Evolutionary conservation across 2,797 vertebrate species (phyloP), one percentile per base, ranked within the genome.

Genomic region (Acanthurus tractus): DNA sequence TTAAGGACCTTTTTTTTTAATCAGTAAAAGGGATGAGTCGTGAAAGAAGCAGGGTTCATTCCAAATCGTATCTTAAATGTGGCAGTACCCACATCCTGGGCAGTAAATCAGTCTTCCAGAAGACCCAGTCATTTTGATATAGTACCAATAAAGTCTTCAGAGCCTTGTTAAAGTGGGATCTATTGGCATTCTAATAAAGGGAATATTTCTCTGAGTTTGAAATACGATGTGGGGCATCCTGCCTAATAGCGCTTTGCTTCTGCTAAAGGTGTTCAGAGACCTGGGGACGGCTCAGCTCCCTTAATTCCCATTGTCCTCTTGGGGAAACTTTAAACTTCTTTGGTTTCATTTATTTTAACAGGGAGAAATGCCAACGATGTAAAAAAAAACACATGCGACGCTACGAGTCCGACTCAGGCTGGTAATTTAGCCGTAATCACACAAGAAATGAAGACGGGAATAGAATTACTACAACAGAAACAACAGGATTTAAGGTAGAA

Each of bases 161-260:
- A 82, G 88, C 53, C 77, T 79, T 70, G 83, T 86, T 85, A 75
- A 82, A 86, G 63, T 67, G 65, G 74, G 77, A 81, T 71, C 59
- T 76, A 79, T 75, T 85, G 84, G 84, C 78, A 68, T 90, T 87
- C 42, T 62, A 68, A 78, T 89, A 80, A 76, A 88, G 81, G 63
- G 76, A 70, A 79, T 78, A 79, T 85, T 77, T 78, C 48, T 68
- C 38, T 7, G 14, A 57, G 63, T 76, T 63, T 84, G 73, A 91
- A 84, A 84, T 78, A 79, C 15, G 65, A 83, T 38, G 48, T 66
- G 52, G 62, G 66, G 53, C 79, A 66, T 15, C 6, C 15, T 54
- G 61, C 74, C 70, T 78, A 84, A 79, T 59, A 68, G 52, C 13
- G 6, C 77, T 81, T 84, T 77, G 76, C 67, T 75, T 78, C 73